Conservation (phyloP, 2,888 invertebrate species). For the Dicyrtomina minuta region DNA sequence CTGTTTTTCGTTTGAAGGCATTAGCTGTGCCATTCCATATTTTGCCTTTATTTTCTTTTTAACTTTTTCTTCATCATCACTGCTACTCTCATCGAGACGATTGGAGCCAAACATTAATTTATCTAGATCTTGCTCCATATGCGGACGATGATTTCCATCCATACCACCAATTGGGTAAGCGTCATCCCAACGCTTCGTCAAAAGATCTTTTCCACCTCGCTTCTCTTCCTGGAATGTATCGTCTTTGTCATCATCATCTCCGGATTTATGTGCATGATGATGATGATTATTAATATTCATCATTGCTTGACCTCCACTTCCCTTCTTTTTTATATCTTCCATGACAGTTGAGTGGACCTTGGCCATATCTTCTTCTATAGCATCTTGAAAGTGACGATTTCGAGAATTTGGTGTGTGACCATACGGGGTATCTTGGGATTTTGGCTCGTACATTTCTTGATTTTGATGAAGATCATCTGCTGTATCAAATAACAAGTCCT, state of each 20-base stretch:
- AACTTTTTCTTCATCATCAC: constrained; percentile 10
- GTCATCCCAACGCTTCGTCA: constrained; percentile 26
- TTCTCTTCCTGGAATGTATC: constrained; percentile 29
- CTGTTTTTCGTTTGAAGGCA: background rate
- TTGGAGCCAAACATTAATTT: constrained; percentile 11
- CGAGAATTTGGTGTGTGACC: constrained; percentile 32
- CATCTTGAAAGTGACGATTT: constrained; percentile 26
- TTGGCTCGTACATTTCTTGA: constrained; percentile 16
- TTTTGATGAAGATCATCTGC: constrained; percentile 11
- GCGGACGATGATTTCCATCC: background rate
- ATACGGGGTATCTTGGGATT: constrained; percentile 16
- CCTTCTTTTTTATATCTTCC: constrained; percentile 3
- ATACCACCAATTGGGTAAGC: constrained; percentile 28
- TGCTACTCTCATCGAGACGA: constrained; percentile 6
- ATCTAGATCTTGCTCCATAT: constrained; percentile 8
- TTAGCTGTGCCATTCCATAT: background rate
- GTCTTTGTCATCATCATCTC: constrained; percentile 11
- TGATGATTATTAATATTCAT: no score
- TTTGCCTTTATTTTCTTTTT: background rate
- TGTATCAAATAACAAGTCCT: background rate
- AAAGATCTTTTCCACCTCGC: constrained; percentile 15
- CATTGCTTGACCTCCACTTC: background rate
- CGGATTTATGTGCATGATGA: background rate
- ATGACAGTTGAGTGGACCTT: constrained; percentile 1
- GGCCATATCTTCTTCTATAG: background rate